These are phyloP conservation scores for Leptatherina wallacei DNA, from an alignment of 2,797 vertebrate genomes.

Conservation along the genomic window DNA sequence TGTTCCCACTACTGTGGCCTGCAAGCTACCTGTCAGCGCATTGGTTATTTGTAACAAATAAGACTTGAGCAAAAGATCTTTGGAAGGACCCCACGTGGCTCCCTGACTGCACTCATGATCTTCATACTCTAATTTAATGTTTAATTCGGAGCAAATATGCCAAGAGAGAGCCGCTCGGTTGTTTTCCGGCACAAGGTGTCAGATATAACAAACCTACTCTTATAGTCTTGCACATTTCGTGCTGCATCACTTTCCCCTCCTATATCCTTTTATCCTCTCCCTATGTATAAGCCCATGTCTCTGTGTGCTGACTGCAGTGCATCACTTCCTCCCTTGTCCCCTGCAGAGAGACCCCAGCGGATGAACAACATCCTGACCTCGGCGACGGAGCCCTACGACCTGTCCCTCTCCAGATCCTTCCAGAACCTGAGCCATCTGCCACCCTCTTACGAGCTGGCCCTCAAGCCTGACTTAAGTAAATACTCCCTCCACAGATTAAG, in stretches of 20 bases:
- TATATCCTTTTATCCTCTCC: conserved; percentile 15
- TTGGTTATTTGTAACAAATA: background rate
- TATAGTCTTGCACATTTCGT: conserved; percentile 3
- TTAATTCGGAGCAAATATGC: background rate
- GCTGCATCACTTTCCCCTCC: conserved; percentile 8
- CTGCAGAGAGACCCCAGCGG: conserved; percentile 89
- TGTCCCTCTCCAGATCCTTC: conserved; percentile 96
- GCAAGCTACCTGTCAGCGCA: background rate
- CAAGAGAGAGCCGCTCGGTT: background rate
- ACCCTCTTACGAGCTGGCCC: conserved; percentile 91
- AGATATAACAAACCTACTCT: background rate
- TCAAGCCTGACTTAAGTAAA: conserved; percentile 93
- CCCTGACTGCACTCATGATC: background rate
- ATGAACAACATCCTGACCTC: conserved; percentile 97
- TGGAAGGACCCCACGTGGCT: background rate
- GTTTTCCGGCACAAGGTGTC: background rate
- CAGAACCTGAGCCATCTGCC: conserved; percentile 97
- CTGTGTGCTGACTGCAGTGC: conserved; percentile 47
- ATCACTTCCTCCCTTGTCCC: conserved; percentile 33
- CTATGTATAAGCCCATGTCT: conserved; percentile 23
- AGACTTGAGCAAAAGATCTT: background rate
- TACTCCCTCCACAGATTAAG: conserved; percentile 90
- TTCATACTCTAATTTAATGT: background rate
- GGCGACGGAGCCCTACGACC: conserved; percentile 94
- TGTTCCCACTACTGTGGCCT: background rate